Base-by-base conservation (phyloP, 1,140 invertebrate genomes). In the Brachionus paranguensis region DNA sequence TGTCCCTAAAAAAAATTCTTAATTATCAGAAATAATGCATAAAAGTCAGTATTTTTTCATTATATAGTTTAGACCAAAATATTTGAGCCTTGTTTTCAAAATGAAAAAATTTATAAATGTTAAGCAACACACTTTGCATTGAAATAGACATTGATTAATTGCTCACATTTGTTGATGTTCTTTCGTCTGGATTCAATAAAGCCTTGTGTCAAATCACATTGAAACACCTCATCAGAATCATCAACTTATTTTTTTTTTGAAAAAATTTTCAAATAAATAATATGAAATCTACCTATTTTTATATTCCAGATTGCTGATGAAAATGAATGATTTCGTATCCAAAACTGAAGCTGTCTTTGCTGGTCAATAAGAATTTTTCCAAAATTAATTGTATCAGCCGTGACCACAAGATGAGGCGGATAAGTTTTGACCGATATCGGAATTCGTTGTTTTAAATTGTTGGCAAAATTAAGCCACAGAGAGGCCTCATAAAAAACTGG, bases 81-180 rank as follows among this genome's bases (percentile, higher is more conserved):
- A 12, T 11, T 47, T 47, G 45, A 14, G 45, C 14, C 45, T 47
- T 14, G 3, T 12, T 12, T 47, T 47, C 0, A 47, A 0, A 47
- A 47, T n/a, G 11, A 64, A 64, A 37, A 29, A 29, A 37, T 37
- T 6, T 37, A 7, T 0, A 37, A 37, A 37, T 37, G 33, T 37
- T 7, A 37, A 37, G 33, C 33, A 37, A 37, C 33, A 0, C 33
- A 79, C 78, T 43, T 55, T 0, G 78, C 50, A 17, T 79, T 64
- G 20, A 60, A 79, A 41, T n/a, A 79, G 12, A 79, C 78, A 37
- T 55, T 79, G 17, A 79, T n/a, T 27, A 79, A 29, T 53, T 79
- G 78, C 11, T 79, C 20, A 24, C 47, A 53, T 64, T 20, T 24
- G n/a, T 60, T 79, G 11, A 79, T 53, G 17, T 53, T 50, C 10